Conservation (phyloP, 2,113 vertebrate species). For the Panurus biarmicus region DNA sequence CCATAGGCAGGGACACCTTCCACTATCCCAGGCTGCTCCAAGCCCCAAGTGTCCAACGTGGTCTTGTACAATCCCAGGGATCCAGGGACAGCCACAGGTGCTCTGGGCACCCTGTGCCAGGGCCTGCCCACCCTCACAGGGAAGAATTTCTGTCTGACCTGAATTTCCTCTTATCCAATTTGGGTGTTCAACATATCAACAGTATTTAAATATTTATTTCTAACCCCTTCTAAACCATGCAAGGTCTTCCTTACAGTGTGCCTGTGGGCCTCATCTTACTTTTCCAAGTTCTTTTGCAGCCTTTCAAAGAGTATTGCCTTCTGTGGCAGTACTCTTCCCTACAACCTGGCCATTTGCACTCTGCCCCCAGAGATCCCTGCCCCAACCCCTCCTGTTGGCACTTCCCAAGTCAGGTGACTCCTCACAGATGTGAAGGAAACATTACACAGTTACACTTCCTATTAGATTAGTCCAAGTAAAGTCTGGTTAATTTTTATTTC, state of each 20-base stretch:
- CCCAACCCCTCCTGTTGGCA: neutral
- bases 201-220: neutral
- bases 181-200: neutral
- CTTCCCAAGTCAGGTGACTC: neutral
- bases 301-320: neutral
- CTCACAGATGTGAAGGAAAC: conserved; percentile 30
- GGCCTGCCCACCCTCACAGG: neutral
- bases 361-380: neutral
- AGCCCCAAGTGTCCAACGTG: neutral
- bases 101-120: neutral
- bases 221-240: neutral
- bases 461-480: conserved; percentile 42
- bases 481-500: conserved; percentile 48
- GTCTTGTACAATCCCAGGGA: neutral
- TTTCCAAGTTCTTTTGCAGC: neutral
- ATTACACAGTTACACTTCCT: conserved; percentile 44
- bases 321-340: neutral
- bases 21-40: neutral
- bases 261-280: neutral
- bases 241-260: neutral
- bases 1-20: neutral
- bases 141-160: neutral
- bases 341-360: neutral
- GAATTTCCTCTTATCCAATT: neutral
- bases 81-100: neutral